phyloP scores from a whole-genome alignment of 1,140 invertebrate species.

The Laupala kohalensis region DNA sequence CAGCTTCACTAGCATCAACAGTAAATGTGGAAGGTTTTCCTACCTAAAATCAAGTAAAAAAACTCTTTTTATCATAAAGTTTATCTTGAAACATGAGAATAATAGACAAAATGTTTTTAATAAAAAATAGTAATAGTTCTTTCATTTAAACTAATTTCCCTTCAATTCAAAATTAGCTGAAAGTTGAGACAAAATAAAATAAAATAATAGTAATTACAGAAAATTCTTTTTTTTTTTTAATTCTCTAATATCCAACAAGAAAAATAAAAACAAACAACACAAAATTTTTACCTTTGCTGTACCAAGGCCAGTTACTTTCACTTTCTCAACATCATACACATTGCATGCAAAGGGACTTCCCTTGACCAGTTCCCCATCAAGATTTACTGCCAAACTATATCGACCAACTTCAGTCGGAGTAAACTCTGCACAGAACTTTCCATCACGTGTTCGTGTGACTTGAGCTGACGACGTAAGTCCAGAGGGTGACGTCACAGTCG shows the following conservation, averaged over 20 bases:
- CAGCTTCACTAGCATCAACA: constrained; percentile 90
- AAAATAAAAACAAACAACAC: too few relatives aligned
- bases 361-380: constrained; percentile 69
- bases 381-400: constrained; percentile 65
- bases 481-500: constrained; percentile 64
- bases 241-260: not conserved
- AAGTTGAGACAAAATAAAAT: too few relatives aligned
- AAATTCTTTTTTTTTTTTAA: too few relatives aligned
- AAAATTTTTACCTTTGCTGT: constrained; percentile 40
- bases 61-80: too few relatives aligned
- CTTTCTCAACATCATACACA: constrained; percentile 79
- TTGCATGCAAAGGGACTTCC: constrained; percentile 89
- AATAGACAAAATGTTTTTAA: too few relatives aligned
- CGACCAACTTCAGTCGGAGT: constrained; percentile 71
- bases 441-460: constrained; percentile 35
- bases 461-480: constrained; percentile 53
- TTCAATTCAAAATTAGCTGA: too few relatives aligned
- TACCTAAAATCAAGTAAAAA: constrained; percentile 29
- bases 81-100: too few relatives aligned
- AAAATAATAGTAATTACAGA: too few relatives aligned
- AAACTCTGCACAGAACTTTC: constrained; percentile 58
- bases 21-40: constrained; percentile 79
- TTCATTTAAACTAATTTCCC: too few relatives aligned
- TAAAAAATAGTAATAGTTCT: too few relatives aligned
- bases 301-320: constrained; percentile 62